Evolutionary conservation across 23 tunicate genomes (phyloP).

Genomic region (Oikopleura dioica): DNA sequence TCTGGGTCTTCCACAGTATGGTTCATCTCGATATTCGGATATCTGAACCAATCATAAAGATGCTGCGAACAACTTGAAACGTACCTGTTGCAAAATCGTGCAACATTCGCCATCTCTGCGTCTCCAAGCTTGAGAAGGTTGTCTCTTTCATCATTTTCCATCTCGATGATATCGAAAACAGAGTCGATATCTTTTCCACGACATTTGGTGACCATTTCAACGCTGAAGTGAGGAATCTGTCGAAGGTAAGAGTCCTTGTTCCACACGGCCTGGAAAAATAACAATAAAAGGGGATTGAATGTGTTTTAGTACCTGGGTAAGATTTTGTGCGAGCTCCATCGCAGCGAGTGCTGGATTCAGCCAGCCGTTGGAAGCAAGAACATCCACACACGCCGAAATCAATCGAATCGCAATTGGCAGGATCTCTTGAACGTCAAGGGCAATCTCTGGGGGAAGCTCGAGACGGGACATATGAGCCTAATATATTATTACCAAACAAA

Average conservation of each 20-base stretch:
- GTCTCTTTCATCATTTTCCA: slow-evolving; percentile 77
- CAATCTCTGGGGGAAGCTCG: slow-evolving; percentile 76
- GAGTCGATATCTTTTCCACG: slow-evolving; percentile 72
- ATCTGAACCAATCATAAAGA: too few species aligned
- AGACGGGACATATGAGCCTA: slow-evolving; percentile 81
- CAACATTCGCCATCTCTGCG: slow-evolving; percentile 86
- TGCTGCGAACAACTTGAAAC: too few species aligned
- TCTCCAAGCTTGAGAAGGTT: slow-evolving; percentile 35
- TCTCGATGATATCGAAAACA: slow-evolving; percentile 82
- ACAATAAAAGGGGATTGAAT: not conserved
- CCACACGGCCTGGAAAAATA: slow-evolving; percentile 42
- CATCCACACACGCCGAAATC: slow-evolving; percentile 90
- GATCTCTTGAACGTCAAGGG: slow-evolving; percentile 54
- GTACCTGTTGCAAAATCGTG: slow-evolving; percentile 77
- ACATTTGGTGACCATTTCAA: slow-evolving; percentile 57
- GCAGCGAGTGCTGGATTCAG: slow-evolving; percentile 90
- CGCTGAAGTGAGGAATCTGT: slow-evolving; percentile 71
- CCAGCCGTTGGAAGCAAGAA: slow-evolving; percentile 92
- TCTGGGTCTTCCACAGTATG: slow-evolving; percentile 36
- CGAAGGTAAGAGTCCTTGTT: slow-evolving; percentile 73
- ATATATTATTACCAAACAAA: not conserved
- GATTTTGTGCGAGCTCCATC: slow-evolving; percentile 94
- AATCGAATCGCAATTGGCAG: slow-evolving; percentile 46
- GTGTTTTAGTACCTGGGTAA: slow-evolving; percentile 25
- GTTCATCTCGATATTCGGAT: slow-evolving; percentile 59